Conservation (phyloP, 2,888 invertebrate species). For the Doris montereyensis region DNA sequence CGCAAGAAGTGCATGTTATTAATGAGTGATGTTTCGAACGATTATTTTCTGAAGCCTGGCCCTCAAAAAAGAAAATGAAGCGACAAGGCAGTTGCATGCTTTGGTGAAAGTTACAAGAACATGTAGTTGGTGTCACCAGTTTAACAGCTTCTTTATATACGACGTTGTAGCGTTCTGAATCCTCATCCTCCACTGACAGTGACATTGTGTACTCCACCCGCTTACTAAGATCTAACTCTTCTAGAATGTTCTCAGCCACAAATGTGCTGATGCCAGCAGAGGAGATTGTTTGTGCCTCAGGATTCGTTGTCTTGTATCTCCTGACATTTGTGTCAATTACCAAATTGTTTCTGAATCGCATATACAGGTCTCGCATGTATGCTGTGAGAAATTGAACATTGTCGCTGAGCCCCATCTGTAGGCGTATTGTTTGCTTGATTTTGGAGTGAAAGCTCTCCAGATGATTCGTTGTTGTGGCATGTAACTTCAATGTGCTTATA, state of each 20-base stretch:
- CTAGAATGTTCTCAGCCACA: slow-evolving; percentile 14
- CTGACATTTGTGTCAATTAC: not conserved
- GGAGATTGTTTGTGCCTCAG: slow-evolving; percentile 2
- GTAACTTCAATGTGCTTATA: not conserved
- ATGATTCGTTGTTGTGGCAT: too few species aligned
- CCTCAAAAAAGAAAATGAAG: too few species aligned
- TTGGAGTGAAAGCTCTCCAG: slow-evolving; percentile 1
- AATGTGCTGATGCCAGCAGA: slow-evolving; percentile 14
- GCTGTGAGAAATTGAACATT: not conserved
- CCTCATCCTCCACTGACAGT: not conserved
- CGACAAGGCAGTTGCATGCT: slow-evolving; percentile 6
- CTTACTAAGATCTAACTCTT: not conserved
- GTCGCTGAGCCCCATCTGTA: slow-evolving; percentile 6
- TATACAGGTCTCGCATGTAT: not conserved
- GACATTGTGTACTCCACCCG: not conserved
- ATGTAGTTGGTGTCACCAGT: slow-evolving; percentile 25
- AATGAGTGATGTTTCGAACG: not conserved
- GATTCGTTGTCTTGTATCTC: slow-evolving; percentile 7
- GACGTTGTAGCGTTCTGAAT: not conserved
- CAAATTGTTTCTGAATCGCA: not conserved
- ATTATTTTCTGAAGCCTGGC: too few species aligned
- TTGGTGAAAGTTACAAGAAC: slow-evolving; percentile 9
- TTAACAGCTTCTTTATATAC: not conserved
- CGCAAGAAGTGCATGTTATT: not conserved
- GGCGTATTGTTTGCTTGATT: not conserved